A percentile compares a stretch with the other conserved stretches of the same genome.
phyloP scores from a whole-genome alignment of 2,797 vertebrate species.

The Scleropages formosus region DNA sequence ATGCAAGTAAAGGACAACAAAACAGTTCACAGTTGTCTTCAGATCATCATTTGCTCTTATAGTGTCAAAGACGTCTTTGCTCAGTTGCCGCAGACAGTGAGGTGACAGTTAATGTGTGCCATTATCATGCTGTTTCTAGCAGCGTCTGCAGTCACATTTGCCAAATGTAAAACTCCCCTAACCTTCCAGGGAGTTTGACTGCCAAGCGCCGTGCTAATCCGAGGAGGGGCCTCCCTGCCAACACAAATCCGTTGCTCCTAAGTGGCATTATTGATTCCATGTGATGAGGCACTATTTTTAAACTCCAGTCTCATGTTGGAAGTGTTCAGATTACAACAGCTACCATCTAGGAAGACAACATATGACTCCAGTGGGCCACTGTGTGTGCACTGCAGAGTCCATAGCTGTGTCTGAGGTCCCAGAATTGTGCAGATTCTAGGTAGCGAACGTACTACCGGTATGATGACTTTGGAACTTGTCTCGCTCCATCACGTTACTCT shows the following conservation, averaged over 20 bases:
- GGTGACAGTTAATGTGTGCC: neutral
- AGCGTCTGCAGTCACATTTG: neutral
- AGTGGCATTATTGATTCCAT: slow-evolving; percentile 67
- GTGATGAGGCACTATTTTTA: slow-evolving; percentile 54
- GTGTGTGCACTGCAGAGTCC: too few species aligned
- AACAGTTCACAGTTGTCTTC: too few species aligned
- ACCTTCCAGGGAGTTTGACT: slow-evolving; percentile 18
- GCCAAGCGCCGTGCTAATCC: slow-evolving; percentile 45
- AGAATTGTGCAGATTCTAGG: too few species aligned
- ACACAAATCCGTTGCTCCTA: slow-evolving; percentile 51
- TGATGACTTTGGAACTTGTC: too few species aligned
- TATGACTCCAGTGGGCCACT: neutral
- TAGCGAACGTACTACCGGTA: too few species aligned
- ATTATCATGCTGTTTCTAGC: neutral
- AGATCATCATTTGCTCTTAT: neutral
- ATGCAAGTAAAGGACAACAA: too few species aligned
- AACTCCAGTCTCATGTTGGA: slow-evolving; percentile 51
- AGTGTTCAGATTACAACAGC: neutral
- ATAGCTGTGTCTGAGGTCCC: too few species aligned
- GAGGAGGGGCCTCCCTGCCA: slow-evolving; percentile 36
- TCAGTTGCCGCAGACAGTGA: neutral
- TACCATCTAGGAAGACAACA: neutral
- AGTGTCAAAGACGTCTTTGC: neutral
- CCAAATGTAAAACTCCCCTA: neutral
- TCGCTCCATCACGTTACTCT: too few species aligned